Evolutionary conservation across 1,140 invertebrate species (phyloP).

Genomic region (Drosophila micromelanica): DNA sequence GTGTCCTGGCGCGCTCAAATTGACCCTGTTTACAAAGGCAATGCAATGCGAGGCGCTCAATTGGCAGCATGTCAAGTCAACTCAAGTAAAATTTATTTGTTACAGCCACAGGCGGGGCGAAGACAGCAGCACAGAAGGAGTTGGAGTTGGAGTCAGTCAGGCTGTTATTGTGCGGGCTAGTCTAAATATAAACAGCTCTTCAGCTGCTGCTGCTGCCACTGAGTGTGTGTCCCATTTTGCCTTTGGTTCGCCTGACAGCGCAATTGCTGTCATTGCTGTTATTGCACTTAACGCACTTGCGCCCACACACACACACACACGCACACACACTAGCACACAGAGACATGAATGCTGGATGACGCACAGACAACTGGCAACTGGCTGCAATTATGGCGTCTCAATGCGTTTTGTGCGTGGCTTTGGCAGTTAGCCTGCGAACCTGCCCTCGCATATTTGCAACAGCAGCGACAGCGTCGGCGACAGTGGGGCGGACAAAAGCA

Average conservation of each 20-base stretch:
- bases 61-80: slow-evolving; percentile 69
- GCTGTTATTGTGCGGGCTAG: slow-evolving; percentile 43
- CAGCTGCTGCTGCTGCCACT: slow-evolving; percentile 39
- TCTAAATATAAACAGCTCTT: slow-evolving; percentile 77
- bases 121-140: not conserved
- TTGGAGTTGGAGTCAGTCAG: not conserved
- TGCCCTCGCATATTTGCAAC: slow-evolving; percentile 69
- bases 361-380: slow-evolving; percentile 57
- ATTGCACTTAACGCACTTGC: slow-evolving; percentile 80
- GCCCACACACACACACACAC: slow-evolving; percentile 42
- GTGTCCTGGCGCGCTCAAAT: slow-evolving; percentile 41
- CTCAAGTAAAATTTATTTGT: slow-evolving; percentile 63
- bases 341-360: slow-evolving; percentile 36
- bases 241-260: slow-evolving; percentile 59
- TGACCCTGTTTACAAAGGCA: slow-evolving; percentile 65
- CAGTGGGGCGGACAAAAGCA: slow-evolving; percentile 57
- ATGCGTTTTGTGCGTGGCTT: slow-evolving; percentile 80
- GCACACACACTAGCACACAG: not conserved
- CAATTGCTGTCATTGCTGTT: slow-evolving; percentile 79
- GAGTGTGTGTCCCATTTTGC: slow-evolving; percentile 67
- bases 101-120: slow-evolving; percentile 29
- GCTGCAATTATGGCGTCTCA: slow-evolving; percentile 79
- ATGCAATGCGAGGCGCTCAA: slow-evolving; percentile 52
- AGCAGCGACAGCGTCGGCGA: slow-evolving; percentile 13
- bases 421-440: slow-evolving; percentile 66